Evolutionary conservation across 2,797 vertebrate genomes (phyloP).

Genomic region (Discoglossus pictus): DNA sequence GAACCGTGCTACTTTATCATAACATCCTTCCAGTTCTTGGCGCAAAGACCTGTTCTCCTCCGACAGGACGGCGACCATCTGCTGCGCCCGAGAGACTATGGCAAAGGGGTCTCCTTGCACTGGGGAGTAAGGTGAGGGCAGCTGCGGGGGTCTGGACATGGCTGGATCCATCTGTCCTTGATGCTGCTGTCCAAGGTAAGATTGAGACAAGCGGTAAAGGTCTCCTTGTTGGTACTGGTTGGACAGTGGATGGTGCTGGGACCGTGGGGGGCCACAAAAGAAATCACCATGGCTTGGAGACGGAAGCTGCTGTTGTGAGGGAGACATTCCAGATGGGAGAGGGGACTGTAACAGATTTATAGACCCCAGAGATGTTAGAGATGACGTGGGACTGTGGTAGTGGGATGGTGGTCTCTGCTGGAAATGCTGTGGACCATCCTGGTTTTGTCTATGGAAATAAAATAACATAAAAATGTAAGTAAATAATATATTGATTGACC

Average conservation of each 20-base stretch:
- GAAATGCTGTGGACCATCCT: conserved; percentile 77
- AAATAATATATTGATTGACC: too few relatives aligned
- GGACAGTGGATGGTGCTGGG: conserved; percentile 68
- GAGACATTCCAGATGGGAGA: conserved; percentile 78
- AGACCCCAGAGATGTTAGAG: conserved; percentile 88
- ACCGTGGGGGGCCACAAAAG: conserved; percentile 67
- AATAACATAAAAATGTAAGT: neutral
- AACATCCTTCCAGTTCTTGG: conserved; percentile 89
- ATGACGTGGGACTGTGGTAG: conserved; percentile 94
- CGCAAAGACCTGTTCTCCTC: conserved; percentile 90
- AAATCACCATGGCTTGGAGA: conserved; percentile 71
- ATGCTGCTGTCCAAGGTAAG: conserved; percentile 70
- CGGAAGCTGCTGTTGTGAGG: conserved; percentile 72
- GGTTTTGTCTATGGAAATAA: conserved; percentile 78
- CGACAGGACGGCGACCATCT: conserved; percentile 91
- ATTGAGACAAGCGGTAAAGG: conserved; percentile 68
- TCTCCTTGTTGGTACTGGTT: conserved; percentile 76
- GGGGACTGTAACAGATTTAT: conserved; percentile 89
- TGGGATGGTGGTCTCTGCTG: conserved; percentile 79
- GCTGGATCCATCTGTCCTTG: conserved; percentile 68
- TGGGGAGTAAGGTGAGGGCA: conserved; percentile 79
- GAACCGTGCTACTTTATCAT: conserved; percentile 90
- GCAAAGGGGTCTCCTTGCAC: conserved; percentile 86
- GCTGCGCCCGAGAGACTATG: conserved; percentile 87
- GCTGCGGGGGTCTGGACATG: conserved; percentile 75